phyloP scores from a whole-genome alignment of 2,113 vertebrate species.

The Melanostigma gelatinosum region DNA sequence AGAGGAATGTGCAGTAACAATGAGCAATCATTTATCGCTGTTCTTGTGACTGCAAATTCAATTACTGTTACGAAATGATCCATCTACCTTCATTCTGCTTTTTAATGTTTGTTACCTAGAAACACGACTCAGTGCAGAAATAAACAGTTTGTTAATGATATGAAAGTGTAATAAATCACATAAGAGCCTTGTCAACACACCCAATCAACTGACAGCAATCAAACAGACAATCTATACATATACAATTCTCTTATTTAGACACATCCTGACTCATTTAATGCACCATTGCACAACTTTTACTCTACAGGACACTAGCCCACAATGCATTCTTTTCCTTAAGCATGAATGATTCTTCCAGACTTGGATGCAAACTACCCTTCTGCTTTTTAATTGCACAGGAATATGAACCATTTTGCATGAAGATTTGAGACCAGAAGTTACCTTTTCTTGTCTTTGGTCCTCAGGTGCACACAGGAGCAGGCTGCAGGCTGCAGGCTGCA shows the following conservation, averaged over 20 bases:
- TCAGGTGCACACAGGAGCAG: conserved; percentile 41
- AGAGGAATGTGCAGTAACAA: conserved; percentile 56
- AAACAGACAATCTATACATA: background rate
- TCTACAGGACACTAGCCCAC: background rate
- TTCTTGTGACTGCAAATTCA: conserved; percentile 34
- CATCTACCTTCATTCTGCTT: background rate
- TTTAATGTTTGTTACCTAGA: background rate
- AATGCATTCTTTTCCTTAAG: background rate
- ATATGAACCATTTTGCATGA: background rate
- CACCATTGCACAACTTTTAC: background rate
- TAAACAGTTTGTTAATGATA: background rate
- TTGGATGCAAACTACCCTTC: background rate
- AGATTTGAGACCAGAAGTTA: conserved; percentile 30
- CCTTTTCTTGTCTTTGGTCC: conserved; percentile 51
- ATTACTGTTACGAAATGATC: conserved; percentile 11
- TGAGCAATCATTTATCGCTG: background rate
- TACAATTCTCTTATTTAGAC: background rate
- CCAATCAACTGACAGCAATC: background rate
- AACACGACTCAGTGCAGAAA: background rate
- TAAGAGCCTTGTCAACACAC: background rate
- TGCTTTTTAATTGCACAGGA: background rate
- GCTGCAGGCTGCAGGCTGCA: conserved; percentile 32
- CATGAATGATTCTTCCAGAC: background rate
- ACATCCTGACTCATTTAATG: too few species aligned
- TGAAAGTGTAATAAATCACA: background rate